phyloP scores from a whole-genome alignment of 2,113 vertebrate genomes.

The Gopherus flavomarginatus region DNA sequence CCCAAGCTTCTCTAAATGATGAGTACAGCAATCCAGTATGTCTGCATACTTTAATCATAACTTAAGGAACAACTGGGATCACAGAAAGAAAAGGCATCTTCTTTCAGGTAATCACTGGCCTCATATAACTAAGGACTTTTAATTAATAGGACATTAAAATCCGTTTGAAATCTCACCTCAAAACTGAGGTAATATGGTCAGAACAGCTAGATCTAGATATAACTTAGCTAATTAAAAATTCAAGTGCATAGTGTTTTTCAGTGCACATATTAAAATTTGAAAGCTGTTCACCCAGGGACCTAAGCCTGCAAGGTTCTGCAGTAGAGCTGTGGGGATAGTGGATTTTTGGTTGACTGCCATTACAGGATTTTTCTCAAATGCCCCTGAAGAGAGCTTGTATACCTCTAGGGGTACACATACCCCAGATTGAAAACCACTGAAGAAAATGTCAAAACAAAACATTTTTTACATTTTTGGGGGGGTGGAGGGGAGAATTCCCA shows the following conservation, averaged over 20 bases:
- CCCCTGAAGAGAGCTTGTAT: too few species aligned
- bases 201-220: neutral
- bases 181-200: neutral
- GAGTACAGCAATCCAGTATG: neutral
- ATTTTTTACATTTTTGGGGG: neutral
- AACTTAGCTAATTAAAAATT: slow-evolving; percentile 26
- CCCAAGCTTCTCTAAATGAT: neutral
- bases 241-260: slow-evolving; percentile 45
- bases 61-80: neutral
- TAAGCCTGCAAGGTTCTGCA: slow-evolving; percentile 24
- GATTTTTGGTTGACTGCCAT: neutral
- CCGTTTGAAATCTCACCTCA: slow-evolving; percentile 23
- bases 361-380: too few species aligned
- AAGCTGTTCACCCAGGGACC: slow-evolving; percentile 6
- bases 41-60: neutral
- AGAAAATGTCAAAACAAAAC: neutral
- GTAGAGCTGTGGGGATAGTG: neutral
- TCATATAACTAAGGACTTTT: slow-evolving; percentile 5
- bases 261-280: slow-evolving; percentile 32
- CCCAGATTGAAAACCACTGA: too few species aligned
- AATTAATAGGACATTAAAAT: slow-evolving; percentile 27
- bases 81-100: slow-evolving; percentile 14
- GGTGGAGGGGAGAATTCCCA: neutral
- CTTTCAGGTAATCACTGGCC: slow-evolving; percentile 4
- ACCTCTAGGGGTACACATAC: too few species aligned